Evolutionary conservation across 2,888 invertebrate genomes (phyloP).

Genomic region (Dryomyza anilis): DNA sequence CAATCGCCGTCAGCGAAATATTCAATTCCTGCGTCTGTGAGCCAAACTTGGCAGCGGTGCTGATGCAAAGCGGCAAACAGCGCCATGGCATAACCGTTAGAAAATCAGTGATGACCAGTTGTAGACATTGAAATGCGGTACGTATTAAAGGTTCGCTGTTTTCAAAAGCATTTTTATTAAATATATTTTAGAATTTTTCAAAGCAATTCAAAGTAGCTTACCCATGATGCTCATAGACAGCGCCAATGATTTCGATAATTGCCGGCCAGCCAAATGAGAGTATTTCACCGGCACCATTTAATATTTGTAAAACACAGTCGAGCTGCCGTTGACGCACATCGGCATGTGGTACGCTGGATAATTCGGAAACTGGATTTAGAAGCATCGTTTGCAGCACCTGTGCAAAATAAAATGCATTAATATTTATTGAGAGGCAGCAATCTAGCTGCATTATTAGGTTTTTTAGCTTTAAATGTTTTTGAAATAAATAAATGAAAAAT

Average conservation of each 20-base stretch:
- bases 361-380: constrained; percentile 86
- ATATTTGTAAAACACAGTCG: constrained; percentile 89
- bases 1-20: constrained; percentile 95
- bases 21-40: constrained; percentile 95
- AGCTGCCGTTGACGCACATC: constrained; percentile 95
- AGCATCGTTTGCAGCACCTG: constrained; percentile 83
- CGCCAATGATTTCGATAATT: constrained; percentile 93
- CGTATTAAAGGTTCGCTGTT: constrained; percentile 86
- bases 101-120: constrained; percentile 93
- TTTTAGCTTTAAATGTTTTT: too few species aligned
- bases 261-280: constrained; percentile 94
- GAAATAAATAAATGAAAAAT: too few species aligned
- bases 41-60: constrained; percentile 94
- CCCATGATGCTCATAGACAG: constrained; percentile 92
- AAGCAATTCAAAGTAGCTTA: constrained; percentile 47
- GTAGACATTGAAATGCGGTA: constrained; percentile 94
- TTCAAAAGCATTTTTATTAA: constrained; percentile 21
- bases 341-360: constrained; percentile 86
- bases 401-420: neutral
- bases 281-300: constrained; percentile 92
- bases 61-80: constrained; percentile 87
- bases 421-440: neutral
- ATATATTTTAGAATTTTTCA: neutral
- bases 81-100: constrained; percentile 90
- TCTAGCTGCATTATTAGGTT: neutral